A percentile compares a stretch with the other conserved stretches of the same genome.
Evolutionary conservation across 1,140 invertebrate genomes (phyloP).

Genomic region (Aphaenogaster ashmeadi): DNA sequence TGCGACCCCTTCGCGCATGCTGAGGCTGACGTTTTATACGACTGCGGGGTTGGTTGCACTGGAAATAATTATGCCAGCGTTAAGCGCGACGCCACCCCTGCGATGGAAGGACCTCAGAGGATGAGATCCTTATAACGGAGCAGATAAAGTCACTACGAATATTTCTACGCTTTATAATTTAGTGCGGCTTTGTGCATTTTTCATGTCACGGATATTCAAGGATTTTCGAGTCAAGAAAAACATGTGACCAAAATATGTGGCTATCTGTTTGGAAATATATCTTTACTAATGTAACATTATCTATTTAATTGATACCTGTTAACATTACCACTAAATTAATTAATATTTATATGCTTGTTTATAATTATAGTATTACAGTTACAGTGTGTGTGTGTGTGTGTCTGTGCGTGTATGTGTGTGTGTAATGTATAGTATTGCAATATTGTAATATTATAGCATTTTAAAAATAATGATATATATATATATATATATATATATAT

Average conservation of each 20-base stretch:
- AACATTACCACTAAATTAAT: background rate
- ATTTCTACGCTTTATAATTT: slow-evolving; percentile 31
- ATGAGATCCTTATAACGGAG: slow-evolving; percentile 48
- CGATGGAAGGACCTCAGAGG: slow-evolving; percentile 17
- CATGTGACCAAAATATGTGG: background rate
- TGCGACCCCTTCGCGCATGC: slow-evolving; percentile 54
- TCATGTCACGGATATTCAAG: background rate
- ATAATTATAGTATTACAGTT: background rate
- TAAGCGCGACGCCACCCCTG: slow-evolving; percentile 47
- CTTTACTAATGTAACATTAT: background rate
- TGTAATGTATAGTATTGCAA: background rate
- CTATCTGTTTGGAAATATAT: background rate
- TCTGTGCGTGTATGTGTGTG: too few relatives aligned
- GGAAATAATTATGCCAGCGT: slow-evolving; percentile 64
- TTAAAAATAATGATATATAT: background rate
- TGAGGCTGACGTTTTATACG: slow-evolving; percentile 67
- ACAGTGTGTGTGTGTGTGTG: too few relatives aligned
- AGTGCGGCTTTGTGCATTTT: slow-evolving; percentile 15
- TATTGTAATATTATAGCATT: background rate
- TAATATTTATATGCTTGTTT: background rate
- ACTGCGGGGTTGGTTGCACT: slow-evolving; percentile 37
- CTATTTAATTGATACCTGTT: background rate
- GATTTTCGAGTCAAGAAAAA: background rate
- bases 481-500: background rate
- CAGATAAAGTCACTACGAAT: slow-evolving; percentile 47